These are phyloP conservation scores for Pygoscelis antarcticus DNA, from an alignment of 2,113 vertebrate species.

Conservation along the genomic window DNA sequence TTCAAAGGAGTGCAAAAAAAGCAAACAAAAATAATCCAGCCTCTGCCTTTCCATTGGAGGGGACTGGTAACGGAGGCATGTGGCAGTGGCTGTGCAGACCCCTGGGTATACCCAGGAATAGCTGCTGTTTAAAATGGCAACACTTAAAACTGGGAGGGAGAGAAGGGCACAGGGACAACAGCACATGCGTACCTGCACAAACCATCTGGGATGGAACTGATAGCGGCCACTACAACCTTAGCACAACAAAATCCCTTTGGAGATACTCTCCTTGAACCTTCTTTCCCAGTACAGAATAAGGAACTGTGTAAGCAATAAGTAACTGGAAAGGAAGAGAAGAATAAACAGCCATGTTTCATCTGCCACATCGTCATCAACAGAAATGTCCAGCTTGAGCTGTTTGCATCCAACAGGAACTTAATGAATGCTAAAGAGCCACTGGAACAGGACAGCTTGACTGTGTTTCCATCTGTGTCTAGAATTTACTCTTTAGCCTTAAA, in stretches of 20 bases:
- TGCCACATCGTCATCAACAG: background rate
- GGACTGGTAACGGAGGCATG: fast-evolving
- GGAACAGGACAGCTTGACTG: background rate
- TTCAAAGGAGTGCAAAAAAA: background rate
- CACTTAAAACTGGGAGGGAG: background rate
- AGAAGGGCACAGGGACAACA: background rate
- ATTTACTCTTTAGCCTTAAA: background rate
- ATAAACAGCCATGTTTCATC: background rate
- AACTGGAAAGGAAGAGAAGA: background rate
- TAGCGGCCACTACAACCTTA: too few species aligned
- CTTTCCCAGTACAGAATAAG: background rate
- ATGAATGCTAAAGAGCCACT: background rate
- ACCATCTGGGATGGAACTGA: background rate
- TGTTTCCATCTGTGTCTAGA: background rate
- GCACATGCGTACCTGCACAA: fast-evolving
- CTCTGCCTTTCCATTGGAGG: fast-evolving
- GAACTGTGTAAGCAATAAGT: background rate
- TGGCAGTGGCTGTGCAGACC: background rate
- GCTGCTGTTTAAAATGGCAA: background rate
- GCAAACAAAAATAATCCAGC: background rate
- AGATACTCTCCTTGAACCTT: background rate
- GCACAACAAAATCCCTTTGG: background rate
- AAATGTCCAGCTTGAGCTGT: background rate
- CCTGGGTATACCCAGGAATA: background rate
- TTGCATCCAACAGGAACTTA: background rate